Base-by-base conservation (phyloP, 2,113 vertebrate genomes). In the Marmota monax region DNA sequence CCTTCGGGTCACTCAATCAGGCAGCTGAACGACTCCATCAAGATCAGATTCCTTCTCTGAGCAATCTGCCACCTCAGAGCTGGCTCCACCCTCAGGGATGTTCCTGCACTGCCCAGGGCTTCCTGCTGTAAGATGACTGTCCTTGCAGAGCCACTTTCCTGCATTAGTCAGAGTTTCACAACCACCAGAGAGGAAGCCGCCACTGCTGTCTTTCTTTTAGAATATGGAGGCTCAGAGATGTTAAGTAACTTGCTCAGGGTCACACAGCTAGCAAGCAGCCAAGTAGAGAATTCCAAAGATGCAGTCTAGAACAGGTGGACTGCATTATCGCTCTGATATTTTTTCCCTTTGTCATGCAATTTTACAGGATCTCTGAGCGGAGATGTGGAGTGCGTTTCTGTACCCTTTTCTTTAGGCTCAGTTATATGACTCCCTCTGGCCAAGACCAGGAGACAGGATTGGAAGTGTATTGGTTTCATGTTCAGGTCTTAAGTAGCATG, bases 381-480 rank as follows among this genome's bases (percentile, higher is more conserved):
- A 53, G 37, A 4, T 14, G 27, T 72, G 2, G 48, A 42, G 17
- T 58, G 0, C 27, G 45, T 58, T 39, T 78, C 12, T 20, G 32
- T 7, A 27, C 48, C 51, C 11, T 84, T 78, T 39, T 39, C 80
- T 72, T 53, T 69, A 20, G 22, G 23, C 53, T 39, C 20, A n/a
- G 18, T 56, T 34, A 18, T 7, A 34, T 51, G 12, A 90, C 53
- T 67, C 82, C 18, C 29, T 88, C 67, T 74, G 34, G 51, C n/a
- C 88, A 83, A 80, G 39, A 45, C 34, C 84, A n/a, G 48, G 92
- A 95, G 80, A 61, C 34, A 42, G 70, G 86, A 90, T 23, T 27
- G 56, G 65, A 53, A 42, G 5, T 16, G 17, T 73, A 11, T 32
- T 29, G 7, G 56, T 74, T 80, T 89, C 56, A 34, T 65, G 51